Percentiles rank a stretch among this genome's conserved stretches.
phyloP scores from a whole-genome alignment of 1,140 invertebrate species.

The Hesperophylax magnus region DNA sequence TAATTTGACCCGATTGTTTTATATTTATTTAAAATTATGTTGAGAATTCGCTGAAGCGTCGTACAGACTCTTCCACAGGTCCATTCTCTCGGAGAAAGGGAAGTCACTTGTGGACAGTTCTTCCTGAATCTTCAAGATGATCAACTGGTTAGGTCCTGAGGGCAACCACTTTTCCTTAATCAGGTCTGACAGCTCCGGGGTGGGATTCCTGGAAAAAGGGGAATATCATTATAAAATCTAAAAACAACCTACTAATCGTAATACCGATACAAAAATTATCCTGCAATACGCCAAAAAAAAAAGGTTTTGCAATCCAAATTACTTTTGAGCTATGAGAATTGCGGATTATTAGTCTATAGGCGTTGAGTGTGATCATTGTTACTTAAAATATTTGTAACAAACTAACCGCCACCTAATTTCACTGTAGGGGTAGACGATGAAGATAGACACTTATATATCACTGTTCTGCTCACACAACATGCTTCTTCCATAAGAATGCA shows the following conservation, averaged over 20 bases:
- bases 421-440: too few relatives aligned
- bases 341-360: background rate
- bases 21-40: too few relatives aligned
- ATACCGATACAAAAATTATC: background rate
- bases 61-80: conserved; percentile 25
- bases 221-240: background rate
- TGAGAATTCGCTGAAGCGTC: background rate
- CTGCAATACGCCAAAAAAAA: background rate
- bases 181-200: conserved; percentile 14
- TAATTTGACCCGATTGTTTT: background rate
- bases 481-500: too few relatives aligned
- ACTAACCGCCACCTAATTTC: background rate
- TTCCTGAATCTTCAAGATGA: conserved; percentile 17
- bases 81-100: conserved; percentile 25
- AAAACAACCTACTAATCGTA: background rate
- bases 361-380: background rate
- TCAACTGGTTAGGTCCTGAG: background rate
- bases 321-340: background rate
- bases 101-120: conserved; percentile 1
- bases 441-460: too few relatives aligned
- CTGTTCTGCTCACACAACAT: too few relatives aligned
- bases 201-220: conserved; percentile 26
- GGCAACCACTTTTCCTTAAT: conserved; percentile 11
- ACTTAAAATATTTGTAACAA: background rate
- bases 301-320: background rate